phyloP scores from a whole-genome alignment of 2,797 vertebrate species.

The Esox lucius region DNA sequence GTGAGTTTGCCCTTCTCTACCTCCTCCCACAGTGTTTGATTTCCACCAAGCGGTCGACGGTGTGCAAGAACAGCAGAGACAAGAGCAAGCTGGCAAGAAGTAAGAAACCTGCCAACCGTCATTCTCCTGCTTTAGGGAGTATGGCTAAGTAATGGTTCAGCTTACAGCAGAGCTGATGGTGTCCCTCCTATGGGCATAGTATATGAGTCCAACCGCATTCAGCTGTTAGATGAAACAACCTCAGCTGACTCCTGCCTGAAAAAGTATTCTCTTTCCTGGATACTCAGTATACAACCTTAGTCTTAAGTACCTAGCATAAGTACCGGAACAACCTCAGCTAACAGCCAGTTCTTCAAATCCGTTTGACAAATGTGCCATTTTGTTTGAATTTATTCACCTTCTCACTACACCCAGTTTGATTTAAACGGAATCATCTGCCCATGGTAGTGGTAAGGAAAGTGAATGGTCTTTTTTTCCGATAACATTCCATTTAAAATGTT shows the following conservation, averaged over 20 bases:
- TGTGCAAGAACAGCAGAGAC: conserved; percentile 94
- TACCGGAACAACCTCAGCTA: not conserved
- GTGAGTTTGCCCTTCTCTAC: conserved; percentile 64
- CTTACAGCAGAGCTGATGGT: not conserved
- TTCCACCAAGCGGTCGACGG: conserved; percentile 98
- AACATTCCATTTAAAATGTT: too few species aligned
- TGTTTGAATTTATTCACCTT: too few species aligned
- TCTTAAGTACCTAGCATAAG: not conserved
- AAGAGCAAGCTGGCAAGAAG: conserved; percentile 97
- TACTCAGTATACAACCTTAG: not conserved
- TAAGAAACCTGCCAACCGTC: conserved; percentile 71
- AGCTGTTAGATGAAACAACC: not conserved
- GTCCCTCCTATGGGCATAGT: not conserved
- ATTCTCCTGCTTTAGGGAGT: conserved; percentile 12
- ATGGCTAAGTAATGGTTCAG: not conserved
- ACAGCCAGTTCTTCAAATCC: not conserved
- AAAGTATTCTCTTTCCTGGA: not conserved
- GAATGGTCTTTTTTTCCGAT: too few species aligned
- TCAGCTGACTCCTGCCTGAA: not conserved
- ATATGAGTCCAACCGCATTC: not conserved
- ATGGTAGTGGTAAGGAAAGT: too few species aligned
- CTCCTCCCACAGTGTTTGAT: conserved; percentile 89
- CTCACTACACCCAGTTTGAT: too few species aligned
- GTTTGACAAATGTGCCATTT: too few species aligned
- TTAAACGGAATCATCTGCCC: too few species aligned